These are phyloP conservation scores for Tiliacea aurago DNA, from an alignment of 2,888 invertebrate genomes.

Conservation along the genomic window DNA sequence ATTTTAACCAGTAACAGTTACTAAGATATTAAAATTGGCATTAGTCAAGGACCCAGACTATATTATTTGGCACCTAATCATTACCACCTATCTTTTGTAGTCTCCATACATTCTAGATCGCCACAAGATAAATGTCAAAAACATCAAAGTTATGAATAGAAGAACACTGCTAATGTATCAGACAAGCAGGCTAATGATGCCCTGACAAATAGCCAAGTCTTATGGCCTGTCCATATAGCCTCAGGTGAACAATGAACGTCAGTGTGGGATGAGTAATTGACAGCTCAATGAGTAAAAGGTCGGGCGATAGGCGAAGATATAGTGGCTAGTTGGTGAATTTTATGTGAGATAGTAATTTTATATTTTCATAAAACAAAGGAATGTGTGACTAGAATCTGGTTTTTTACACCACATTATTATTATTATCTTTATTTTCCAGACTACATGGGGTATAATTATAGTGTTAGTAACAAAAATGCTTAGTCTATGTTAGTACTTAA, in stretches of 20 bases:
- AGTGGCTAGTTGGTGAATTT: neutral
- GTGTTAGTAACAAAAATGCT: too few species aligned
- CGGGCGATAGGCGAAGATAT: conserved; percentile 27
- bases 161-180: conserved; percentile 32
- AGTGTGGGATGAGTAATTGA: conserved; percentile 47
- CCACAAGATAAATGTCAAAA: conserved; percentile 28
- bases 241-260: conserved; percentile 35
- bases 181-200: conserved; percentile 40
- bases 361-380: too few species aligned
- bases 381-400: too few species aligned
- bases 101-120: neutral
- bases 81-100: neutral
- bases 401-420: neutral
- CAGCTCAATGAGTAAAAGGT: conserved; percentile 49
- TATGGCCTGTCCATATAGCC: conserved; percentile 21
- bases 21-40: neutral
- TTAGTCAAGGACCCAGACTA: neutral
- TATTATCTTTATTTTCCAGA: too few species aligned
- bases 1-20: neutral
- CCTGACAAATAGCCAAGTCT: conserved; percentile 31
- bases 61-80: neutral
- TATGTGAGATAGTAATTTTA: neutral
- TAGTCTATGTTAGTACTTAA: too few species aligned
- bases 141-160: conserved; percentile 15
- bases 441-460: too few species aligned